Percentiles rank a stretch among this genome's conserved stretches.
Conservation (phyloP, 2,888 invertebrate species). For the Drosophila paracracens region DNA sequence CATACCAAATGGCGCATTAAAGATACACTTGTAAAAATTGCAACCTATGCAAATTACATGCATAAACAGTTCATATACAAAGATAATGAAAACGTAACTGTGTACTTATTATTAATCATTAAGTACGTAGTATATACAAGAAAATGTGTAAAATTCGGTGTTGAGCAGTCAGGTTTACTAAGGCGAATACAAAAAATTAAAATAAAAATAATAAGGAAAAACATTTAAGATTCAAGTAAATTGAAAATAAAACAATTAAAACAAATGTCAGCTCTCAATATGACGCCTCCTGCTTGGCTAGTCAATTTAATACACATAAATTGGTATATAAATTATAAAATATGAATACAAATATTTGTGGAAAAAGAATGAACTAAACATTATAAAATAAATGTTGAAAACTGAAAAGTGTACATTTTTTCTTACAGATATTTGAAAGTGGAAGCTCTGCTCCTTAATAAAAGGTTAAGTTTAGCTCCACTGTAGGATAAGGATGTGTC, state of each 20-base stretch:
- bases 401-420: slow-evolving; percentile 42
- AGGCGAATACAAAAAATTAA: slow-evolving; percentile 13
- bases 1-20: slow-evolving; percentile 64
- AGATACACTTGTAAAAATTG: slow-evolving; percentile 56
- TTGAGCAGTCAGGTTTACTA: slow-evolving; percentile 37
- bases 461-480: not conserved
- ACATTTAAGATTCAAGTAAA: slow-evolving; percentile 28
- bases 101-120: slow-evolving; percentile 49
- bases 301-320: slow-evolving; percentile 59
- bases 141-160: slow-evolving; percentile 59
- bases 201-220: slow-evolving; percentile 21
- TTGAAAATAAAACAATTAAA: slow-evolving; percentile 18
- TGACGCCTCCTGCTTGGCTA: slow-evolving; percentile 75
- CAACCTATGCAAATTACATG: slow-evolving; percentile 61
- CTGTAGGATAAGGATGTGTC: slow-evolving; percentile 34
- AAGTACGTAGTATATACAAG: slow-evolving; percentile 51
- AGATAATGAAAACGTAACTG: slow-evolving; percentile 32
- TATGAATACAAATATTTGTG: slow-evolving; percentile 74
- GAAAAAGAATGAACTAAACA: slow-evolving; percentile 70
- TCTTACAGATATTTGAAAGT: slow-evolving; percentile 1
- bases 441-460: not conserved
- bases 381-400: slow-evolving; percentile 78
- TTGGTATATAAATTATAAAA: slow-evolving; percentile 55
- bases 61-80: slow-evolving; percentile 31
- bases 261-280: slow-evolving; percentile 65